Conservation (phyloP, 2,113 vertebrate species). For the Microtus pennsylvanicus region DNA sequence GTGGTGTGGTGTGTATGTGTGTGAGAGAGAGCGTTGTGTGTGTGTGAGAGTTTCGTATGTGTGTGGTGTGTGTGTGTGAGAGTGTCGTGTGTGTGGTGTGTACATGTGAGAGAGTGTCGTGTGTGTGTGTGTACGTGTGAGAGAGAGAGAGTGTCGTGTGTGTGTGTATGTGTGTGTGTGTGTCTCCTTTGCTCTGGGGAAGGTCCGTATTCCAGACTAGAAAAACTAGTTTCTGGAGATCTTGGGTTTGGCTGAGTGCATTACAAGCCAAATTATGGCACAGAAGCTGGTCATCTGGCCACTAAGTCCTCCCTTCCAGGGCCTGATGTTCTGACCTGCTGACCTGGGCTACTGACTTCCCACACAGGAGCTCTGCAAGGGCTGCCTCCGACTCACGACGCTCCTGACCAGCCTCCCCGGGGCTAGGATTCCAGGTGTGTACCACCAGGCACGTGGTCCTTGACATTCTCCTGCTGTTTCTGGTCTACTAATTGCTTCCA, state of each 20-base stretch:
- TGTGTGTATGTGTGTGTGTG: neutral
- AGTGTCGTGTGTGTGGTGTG: no score
- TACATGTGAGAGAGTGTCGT: no score
- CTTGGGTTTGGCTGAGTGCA: neutral
- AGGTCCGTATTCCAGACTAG: neutral
- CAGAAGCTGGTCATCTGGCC: neutral
- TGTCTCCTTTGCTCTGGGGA: neutral
- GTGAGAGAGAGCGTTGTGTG: no score
- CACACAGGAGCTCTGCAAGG: neutral
- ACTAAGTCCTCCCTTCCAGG: neutral
- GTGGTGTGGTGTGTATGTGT: no score
- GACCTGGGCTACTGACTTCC: neutral
- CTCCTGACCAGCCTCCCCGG: neutral
- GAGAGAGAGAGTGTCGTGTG: no score
- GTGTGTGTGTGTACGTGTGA: no score
- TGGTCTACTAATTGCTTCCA: no score
- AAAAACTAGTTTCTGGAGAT: conserved; percentile 38
- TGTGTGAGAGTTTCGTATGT: no score
- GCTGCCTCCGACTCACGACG: neutral
- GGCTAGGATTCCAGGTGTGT: neutral
- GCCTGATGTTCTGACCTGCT: neutral
- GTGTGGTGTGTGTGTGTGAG: no score
- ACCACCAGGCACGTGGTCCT: no score
- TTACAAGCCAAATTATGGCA: neutral
- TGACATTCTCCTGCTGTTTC: neutral